Evolutionary conservation across 2,797 vertebrate genomes (phyloP).

Genomic region (Phrynocephalus guinanensis): DNA sequence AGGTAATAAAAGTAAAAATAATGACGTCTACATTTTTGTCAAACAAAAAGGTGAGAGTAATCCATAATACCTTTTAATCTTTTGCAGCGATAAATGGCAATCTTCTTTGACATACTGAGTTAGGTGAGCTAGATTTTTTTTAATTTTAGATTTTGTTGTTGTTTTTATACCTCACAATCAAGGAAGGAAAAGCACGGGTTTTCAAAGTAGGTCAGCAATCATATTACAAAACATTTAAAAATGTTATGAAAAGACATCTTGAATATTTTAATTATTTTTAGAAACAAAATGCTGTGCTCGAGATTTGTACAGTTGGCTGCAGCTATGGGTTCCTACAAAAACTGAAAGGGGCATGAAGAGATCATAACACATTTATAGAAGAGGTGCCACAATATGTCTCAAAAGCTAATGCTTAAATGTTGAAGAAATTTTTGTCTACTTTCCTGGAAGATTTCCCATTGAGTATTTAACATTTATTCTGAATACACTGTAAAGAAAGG

Average conservation of each 20-base stretch:
- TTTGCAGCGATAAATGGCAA: constrained; percentile 15
- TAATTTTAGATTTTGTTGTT: not conserved
- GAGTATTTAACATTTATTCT: not conserved
- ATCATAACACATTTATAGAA: not conserved
- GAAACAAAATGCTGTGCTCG: not conserved
- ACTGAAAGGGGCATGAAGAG: too few relatives aligned
- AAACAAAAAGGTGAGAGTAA: not conserved
- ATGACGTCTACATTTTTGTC: constrained; percentile 18
- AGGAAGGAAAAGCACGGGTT: not conserved
- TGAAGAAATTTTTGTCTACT: not conserved
- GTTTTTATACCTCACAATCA: not conserved
- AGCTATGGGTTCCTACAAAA: not conserved
- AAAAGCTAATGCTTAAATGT: not conserved
- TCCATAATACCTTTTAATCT: constrained; percentile 44
- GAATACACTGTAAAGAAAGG: not conserved
- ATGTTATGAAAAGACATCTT: not conserved
- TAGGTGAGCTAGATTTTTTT: constrained; percentile 10
- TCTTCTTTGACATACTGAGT: not conserved
- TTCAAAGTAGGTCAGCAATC: constrained; percentile 10
- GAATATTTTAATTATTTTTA: constrained; percentile 7
- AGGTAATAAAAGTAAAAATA: constrained; percentile 45
- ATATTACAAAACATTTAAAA: not conserved
- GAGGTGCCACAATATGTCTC: not conserved
- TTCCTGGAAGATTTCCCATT: not conserved
- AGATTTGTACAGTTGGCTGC: too few relatives aligned